Base-by-base conservation (phyloP, 2,888 invertebrate genomes). In the Drosophila emarginata region DNA sequence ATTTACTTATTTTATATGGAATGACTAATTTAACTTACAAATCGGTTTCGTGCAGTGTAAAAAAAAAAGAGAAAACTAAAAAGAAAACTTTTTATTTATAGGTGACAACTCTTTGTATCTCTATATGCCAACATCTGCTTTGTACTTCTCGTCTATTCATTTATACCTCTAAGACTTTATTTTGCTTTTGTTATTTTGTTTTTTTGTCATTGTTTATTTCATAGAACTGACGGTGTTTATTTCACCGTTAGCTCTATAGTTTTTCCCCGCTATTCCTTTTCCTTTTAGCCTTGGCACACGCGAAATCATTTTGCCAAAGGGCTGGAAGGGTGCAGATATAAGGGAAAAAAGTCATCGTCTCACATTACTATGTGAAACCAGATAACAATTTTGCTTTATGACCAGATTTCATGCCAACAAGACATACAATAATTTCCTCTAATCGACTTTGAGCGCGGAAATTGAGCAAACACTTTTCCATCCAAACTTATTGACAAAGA, bases 401-500 rank as follows among this genome's bases (percentile, higher is more conserved):
- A 71, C 74, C 73, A 68, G 58, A 72, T 86, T 79, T 79, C 84
- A 85, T 85, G 88, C 76, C 72, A 86, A 69, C 58, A 56, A 77
- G 78, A 67, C 85, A 77, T 86, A 81, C 73, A 87, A 82, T 87
- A 86, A 88, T 84, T 86, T 68, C 59, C 77, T 68, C 68, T 88
- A 82, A 88, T 86, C 87, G 77, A 77, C 73, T 63, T 61, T 54
- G 59, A 78, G 78, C 80, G 75, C 69, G 64, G 68, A 82, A 88
- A 86, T 86, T 86, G 83, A 86, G 78, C 88, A 86, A 84, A 86
- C 87, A 84, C 88, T 82, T 84, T 63, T 52, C 32, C 37, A 37
- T 70, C 12, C 18, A 26, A 23, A 14, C 28, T 32, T 9, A 26
- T n/a, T 15, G 28, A 53, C 32, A 9, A 15, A 15, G 15, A 28